These are phyloP conservation scores for Drepana falcataria DNA, from an alignment of 2,888 invertebrate genomes.

Conservation along the genomic window DNA sequence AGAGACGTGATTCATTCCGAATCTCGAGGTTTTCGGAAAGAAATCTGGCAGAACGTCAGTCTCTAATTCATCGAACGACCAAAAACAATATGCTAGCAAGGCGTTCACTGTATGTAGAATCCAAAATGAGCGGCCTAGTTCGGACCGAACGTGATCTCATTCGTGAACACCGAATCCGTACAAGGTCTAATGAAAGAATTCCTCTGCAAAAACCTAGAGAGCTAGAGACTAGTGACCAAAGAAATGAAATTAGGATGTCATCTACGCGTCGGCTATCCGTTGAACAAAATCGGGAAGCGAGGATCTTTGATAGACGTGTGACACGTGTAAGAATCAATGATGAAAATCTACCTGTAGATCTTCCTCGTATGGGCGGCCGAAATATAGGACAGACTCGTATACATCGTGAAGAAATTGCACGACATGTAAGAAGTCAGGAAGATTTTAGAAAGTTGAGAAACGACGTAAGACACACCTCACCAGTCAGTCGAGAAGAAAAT, in stretches of 20 bases:
- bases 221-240: not conserved
- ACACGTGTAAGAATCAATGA: not conserved
- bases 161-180: not conserved
- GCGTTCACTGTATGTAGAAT: slow-evolving; percentile 1
- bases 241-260: not conserved
- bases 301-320: not conserved
- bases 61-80: slow-evolving; percentile 1
- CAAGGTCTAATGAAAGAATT: not conserved
- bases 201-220: not conserved
- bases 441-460: not conserved
- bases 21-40: not conserved
- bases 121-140: not conserved
- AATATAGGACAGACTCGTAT: not conserved
- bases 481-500: not conserved
- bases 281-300: not conserved
- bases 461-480: not conserved
- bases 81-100: not conserved
- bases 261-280: no score
- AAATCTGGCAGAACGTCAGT: slow-evolving; percentile 1
- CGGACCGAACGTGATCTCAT: not conserved
- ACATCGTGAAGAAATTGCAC: not conserved
- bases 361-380: not conserved
- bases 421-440: not conserved
- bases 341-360: not conserved
- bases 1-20: not conserved